phyloP scores from a whole-genome alignment of 2,797 vertebrate genomes.

The Lates japonicus region DNA sequence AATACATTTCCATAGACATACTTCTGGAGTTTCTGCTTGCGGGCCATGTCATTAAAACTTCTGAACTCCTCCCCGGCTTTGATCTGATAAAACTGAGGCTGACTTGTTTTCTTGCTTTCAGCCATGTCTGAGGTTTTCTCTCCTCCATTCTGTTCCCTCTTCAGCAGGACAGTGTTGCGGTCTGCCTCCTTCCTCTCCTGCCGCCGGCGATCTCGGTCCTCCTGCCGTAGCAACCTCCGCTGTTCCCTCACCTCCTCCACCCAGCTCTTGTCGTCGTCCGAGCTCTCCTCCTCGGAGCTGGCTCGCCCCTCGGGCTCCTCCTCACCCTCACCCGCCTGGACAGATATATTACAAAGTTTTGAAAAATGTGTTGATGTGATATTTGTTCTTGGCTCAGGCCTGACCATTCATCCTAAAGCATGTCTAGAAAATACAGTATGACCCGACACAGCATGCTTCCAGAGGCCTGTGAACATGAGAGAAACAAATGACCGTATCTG shows the following conservation, averaged over 20 bases:
- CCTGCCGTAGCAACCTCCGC: slow-evolving; percentile 89
- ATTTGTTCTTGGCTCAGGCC: background rate
- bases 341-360: background rate
- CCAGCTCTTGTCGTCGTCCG: slow-evolving; percentile 97
- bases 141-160: slow-evolving; percentile 40
- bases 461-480: background rate
- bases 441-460: background rate
- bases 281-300: slow-evolving; percentile 97
- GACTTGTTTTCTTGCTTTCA: slow-evolving; percentile 50
- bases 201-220: slow-evolving; percentile 86
- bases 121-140: slow-evolving; percentile 32
- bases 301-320: slow-evolving; percentile 94
- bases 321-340: slow-evolving; percentile 81
- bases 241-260: slow-evolving; percentile 98
- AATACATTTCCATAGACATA: slow-evolving; percentile 78
- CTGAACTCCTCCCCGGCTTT: slow-evolving; percentile 97
- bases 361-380: background rate
- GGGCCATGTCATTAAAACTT: slow-evolving; percentile 92
- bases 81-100: slow-evolving; percentile 96
- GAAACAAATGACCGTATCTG: background rate
- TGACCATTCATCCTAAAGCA: background rate
- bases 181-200: slow-evolving; percentile 88
- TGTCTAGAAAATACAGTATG: background rate
- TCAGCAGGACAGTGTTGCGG: slow-evolving; percentile 88
- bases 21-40: slow-evolving; percentile 95